Conservation (phyloP, 2,113 vertebrate species). For the Atherinomorus stipes region DNA sequence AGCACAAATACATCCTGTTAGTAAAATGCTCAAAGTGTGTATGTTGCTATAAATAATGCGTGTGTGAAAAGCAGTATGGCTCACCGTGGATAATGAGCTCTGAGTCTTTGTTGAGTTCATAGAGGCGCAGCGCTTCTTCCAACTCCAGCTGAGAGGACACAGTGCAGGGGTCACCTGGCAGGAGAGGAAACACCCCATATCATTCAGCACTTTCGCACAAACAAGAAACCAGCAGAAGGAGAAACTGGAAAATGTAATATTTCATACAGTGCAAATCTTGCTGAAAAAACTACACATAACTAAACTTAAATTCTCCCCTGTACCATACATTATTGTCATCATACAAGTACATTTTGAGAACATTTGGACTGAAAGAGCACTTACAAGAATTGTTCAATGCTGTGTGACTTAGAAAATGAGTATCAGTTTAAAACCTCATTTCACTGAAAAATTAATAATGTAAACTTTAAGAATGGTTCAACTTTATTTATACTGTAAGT, state of each 20-base stretch:
- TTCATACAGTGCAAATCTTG: no score
- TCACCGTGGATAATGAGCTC: constrained; percentile 97
- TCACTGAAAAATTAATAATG: no score
- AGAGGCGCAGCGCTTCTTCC: constrained; percentile 96
- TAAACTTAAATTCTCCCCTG: neutral
- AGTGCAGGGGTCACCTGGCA: constrained; percentile 95
- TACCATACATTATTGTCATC: neutral
- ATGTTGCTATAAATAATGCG: neutral
- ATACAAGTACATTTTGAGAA: no score
- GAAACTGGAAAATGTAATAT: neutral
- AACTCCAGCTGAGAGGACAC: constrained; percentile 98
- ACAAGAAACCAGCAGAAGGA: neutral
- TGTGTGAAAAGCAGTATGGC: constrained; percentile 21
- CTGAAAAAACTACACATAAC: neutral
- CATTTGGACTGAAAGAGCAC: no score
- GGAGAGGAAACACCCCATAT: constrained; percentile 34
- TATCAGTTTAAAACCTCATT: no score
- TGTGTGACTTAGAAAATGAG: no score
- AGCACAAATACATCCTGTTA: neutral
- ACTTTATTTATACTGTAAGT: no score
- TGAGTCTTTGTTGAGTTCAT: constrained; percentile 98
- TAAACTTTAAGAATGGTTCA: no score
- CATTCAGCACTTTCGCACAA: constrained; percentile 8
- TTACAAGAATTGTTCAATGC: no score
- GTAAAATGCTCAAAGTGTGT: constrained; percentile 9